Conservation (phyloP, 2,797 vertebrate species). For the Natrix natrix region DNA sequence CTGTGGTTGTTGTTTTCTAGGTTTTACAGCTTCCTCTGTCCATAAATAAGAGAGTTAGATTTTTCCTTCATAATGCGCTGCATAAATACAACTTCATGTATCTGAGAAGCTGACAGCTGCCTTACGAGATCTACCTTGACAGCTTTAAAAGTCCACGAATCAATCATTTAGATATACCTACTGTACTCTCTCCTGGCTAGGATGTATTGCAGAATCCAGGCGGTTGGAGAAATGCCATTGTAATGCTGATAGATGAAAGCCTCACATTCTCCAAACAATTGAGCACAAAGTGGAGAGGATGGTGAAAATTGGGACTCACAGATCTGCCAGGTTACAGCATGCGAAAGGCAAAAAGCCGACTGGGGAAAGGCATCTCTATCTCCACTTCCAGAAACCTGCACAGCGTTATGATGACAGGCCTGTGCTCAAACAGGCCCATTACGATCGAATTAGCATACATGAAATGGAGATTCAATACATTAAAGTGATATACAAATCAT, state of each 20-base stretch:
- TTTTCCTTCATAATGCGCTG: constrained; percentile 60
- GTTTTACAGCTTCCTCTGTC: constrained; percentile 68
- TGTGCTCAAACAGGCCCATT: constrained; percentile 78
- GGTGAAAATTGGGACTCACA: constrained; percentile 52
- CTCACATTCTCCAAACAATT: constrained; percentile 74
- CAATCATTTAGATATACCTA: constrained; percentile 72
- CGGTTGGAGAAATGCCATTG: constrained; percentile 75
- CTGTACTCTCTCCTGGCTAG: constrained; percentile 52
- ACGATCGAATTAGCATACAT: constrained; percentile 81
- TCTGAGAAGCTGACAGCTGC: constrained; percentile 74
- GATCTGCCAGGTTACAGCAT: constrained; percentile 72
- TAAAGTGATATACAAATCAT: constrained; percentile 83
- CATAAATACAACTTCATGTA: constrained; percentile 74
- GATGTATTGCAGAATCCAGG: constrained; percentile 69
- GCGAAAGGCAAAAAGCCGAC: constrained; percentile 64
- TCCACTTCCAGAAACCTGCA: constrained; percentile 69
- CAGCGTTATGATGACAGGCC: constrained; percentile 76
- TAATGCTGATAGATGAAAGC: constrained; percentile 77
- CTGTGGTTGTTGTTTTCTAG: constrained; percentile 59
- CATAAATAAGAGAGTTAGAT: constrained; percentile 67
- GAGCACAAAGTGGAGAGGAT: constrained; percentile 42
- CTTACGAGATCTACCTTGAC: constrained; percentile 71
- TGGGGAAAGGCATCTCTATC: constrained; percentile 61
- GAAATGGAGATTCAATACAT: constrained; percentile 82
- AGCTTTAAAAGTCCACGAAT: constrained; percentile 72